Evolutionary conservation across 1,140 invertebrate species (phyloP).

Genomic region (Hestina assimilis): DNA sequence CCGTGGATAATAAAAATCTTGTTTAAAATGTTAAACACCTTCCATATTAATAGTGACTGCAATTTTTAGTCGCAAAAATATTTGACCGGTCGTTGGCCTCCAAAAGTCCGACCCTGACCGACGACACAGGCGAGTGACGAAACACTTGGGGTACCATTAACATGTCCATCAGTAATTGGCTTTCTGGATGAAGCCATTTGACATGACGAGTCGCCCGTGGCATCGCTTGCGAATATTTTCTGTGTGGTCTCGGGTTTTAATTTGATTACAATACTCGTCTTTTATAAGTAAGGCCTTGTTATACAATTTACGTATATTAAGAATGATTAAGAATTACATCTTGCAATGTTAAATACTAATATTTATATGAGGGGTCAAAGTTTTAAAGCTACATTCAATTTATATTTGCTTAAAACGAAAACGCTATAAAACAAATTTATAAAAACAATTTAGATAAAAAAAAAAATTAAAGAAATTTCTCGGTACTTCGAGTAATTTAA

Average conservation of each 20-base stretch:
- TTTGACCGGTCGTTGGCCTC: slow-evolving; percentile 57
- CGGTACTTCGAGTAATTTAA: too few species aligned
- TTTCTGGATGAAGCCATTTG: slow-evolving; percentile 28
- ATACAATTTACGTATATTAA: not conserved
- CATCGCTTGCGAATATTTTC: slow-evolving; percentile 7
- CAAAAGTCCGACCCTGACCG: slow-evolving; percentile 50
- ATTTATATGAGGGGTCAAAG: too few species aligned
- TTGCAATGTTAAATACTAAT: too few species aligned
- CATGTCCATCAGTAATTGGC: slow-evolving; percentile 35
- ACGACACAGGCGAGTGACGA: slow-evolving; percentile 32
- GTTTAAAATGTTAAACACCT: slow-evolving; percentile 18
- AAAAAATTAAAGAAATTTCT: too few species aligned
- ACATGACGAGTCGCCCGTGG: slow-evolving; percentile 22
- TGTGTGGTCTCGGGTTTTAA: slow-evolving; percentile 1
- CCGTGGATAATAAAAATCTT: slow-evolving; percentile 17
- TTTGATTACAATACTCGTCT: not conserved
- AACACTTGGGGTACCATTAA: slow-evolving; percentile 31
- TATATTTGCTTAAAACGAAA: too few species aligned
- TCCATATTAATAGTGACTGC: slow-evolving; percentile 21
- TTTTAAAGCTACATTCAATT: too few species aligned
- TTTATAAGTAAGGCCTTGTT: too few species aligned
- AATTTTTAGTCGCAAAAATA: slow-evolving; percentile 49
- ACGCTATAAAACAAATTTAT: too few species aligned
- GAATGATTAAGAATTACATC: too few species aligned
- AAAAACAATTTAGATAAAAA: too few species aligned